Conservation (phyloP, 2,888 invertebrate species). For the Gortyna flavago region DNA sequence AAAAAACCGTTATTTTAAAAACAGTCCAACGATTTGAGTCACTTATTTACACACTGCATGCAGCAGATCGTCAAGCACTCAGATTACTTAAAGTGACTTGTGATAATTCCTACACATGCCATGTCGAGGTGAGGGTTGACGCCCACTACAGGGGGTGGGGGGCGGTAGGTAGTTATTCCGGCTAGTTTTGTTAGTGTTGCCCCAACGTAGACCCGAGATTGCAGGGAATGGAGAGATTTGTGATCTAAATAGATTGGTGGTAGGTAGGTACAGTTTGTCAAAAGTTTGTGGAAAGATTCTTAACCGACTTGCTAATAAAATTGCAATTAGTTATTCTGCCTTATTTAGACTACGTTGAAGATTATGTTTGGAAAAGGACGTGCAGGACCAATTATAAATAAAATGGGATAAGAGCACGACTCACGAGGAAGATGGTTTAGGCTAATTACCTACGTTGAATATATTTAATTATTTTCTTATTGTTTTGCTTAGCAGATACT, state of each 20-base stretch:
- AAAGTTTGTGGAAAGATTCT: background rate
- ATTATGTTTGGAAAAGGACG: background rate
- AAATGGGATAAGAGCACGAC: background rate
- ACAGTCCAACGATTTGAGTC: conserved; percentile 10
- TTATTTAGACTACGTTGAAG: background rate
- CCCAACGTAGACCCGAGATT: conserved; percentile 34
- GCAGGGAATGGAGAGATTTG: conserved; percentile 33
- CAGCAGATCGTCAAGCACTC: conserved; percentile 47
- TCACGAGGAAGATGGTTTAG: background rate
- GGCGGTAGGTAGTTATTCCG: conserved; percentile 12
- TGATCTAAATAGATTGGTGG: conserved; percentile 19
- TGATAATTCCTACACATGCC: conserved; percentile 65
- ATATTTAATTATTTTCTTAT: background rate
- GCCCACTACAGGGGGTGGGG: conserved; percentile 32
- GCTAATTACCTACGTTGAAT: background rate
- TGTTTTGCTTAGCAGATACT: background rate
- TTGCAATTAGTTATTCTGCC: background rate
- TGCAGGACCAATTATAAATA: too few relatives aligned
- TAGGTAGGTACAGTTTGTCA: background rate
- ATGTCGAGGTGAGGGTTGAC: conserved; percentile 57
- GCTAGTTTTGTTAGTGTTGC: conserved; percentile 41
- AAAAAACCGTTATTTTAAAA: background rate
- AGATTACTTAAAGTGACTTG: conserved; percentile 68
- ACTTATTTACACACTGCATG: conserved; percentile 38
- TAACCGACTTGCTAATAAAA: background rate